Evolutionary conservation across 2,797 vertebrate genomes (phyloP).

Genomic region (Thalassophryne amazonica): DNA sequence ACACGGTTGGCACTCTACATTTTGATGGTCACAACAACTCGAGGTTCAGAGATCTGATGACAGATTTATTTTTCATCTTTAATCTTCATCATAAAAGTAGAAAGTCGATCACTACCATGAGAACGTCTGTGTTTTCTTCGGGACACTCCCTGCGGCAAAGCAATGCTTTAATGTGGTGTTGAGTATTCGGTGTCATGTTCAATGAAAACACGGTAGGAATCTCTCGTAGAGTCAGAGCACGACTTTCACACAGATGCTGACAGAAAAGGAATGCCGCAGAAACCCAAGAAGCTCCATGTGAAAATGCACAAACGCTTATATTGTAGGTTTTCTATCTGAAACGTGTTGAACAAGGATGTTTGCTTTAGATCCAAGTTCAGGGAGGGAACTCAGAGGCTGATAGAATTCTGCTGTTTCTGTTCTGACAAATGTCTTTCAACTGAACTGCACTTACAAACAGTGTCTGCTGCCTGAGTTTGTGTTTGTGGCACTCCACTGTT

Average conservation of each 20-base stretch:
- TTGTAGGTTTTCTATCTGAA: neutral
- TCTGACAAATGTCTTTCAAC: neutral
- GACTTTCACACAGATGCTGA: slow-evolving; percentile 1
- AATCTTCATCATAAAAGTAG: slow-evolving; percentile 34
- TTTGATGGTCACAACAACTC: slow-evolving; percentile 6
- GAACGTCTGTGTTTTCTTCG: slow-evolving; percentile 29
- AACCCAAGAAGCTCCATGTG: neutral
- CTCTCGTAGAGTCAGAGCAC: slow-evolving; percentile 1
- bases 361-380: slow-evolving; percentile 32
- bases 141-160: slow-evolving; percentile 37
- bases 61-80: slow-evolving; percentile 21
- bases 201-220: slow-evolving; percentile 53
- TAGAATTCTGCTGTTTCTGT: slow-evolving; percentile 3
- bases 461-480: neutral
- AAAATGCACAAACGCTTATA: slow-evolving; percentile 5
- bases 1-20: too few species aligned
- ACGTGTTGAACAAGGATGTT: slow-evolving; percentile 11
- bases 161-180: slow-evolving; percentile 52
- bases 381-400: slow-evolving; percentile 17
- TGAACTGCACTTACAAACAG: neutral
- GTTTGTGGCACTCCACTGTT: neutral
- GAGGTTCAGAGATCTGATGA: slow-evolving; percentile 9
- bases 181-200: slow-evolving; percentile 36
- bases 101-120: slow-evolving; percentile 27
- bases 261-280: slow-evolving; percentile 2